A percentile compares a stretch with the other conserved stretches of the same genome.
These are phyloP conservation scores for Osmoderma eremita DNA, from an alignment of 2,888 invertebrate genomes.

Conservation along the genomic window DNA sequence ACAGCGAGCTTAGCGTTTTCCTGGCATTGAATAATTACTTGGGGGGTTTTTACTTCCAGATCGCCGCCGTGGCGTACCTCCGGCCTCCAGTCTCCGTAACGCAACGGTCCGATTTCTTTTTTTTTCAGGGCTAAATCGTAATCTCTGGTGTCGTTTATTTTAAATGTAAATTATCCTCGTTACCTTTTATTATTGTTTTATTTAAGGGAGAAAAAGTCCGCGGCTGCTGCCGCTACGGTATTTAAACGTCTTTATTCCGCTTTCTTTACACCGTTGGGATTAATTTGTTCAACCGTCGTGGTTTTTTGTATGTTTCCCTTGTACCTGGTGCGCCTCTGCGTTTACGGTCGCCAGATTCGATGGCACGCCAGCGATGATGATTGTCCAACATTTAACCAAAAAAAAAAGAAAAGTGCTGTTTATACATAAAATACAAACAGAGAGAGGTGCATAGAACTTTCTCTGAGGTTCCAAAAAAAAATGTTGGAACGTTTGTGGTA, in stretches of 20 bases:
- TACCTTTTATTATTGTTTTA: slow-evolving; percentile 46
- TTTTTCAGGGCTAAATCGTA: slow-evolving; percentile 51
- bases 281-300: slow-evolving; percentile 16
- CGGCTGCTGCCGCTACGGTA: background rate
- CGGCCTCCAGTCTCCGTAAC: slow-evolving; percentile 6
- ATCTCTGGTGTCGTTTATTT: slow-evolving; percentile 58
- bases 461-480: no score
- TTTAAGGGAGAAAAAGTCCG: slow-evolving; percentile 34
- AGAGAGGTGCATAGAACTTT: no score
- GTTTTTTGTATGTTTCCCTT: background rate
- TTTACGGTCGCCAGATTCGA: no score
- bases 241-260: slow-evolving; percentile 19
- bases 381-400: no score
- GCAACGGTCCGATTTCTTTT: slow-evolving; percentile 40
- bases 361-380: no score
- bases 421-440: no score
- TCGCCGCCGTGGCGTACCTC: slow-evolving; percentile 6
- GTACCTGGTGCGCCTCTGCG: no score
- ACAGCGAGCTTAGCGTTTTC: slow-evolving; percentile 63
- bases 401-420: no score
- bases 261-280: slow-evolving; percentile 20
- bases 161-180: slow-evolving; percentile 53
- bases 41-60: slow-evolving; percentile 26
- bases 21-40: slow-evolving; percentile 63
- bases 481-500: no score